These are phyloP conservation scores for Anolis sagrei DNA, from an alignment of 2,113 vertebrate genomes.

Conservation along the genomic window DNA sequence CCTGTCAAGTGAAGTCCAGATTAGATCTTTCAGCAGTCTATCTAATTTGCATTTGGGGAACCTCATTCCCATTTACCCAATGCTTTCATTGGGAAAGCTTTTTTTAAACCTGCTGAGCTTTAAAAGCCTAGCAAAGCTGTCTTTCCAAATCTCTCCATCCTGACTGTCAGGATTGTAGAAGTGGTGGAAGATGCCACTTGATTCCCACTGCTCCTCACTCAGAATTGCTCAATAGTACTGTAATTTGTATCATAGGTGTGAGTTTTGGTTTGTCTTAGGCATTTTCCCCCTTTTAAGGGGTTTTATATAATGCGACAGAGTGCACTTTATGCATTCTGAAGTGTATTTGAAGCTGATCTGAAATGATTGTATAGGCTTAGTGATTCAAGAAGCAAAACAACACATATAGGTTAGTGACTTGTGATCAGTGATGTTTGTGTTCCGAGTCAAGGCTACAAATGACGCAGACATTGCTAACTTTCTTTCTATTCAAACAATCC, in stretches of 20 bases:
- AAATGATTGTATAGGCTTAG: constrained; percentile 20
- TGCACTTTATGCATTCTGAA: constrained; percentile 39
- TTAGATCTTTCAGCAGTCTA: too few relatives aligned
- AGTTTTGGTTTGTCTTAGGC: constrained; percentile 29
- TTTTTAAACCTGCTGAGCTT: not conserved
- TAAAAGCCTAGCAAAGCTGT: not conserved
- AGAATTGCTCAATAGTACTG: constrained; percentile 16
- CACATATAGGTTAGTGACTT: constrained; percentile 1
- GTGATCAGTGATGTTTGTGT: constrained; percentile 1
- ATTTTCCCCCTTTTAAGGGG: not conserved
- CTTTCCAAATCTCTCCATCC: not conserved
- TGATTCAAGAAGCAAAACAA: constrained; percentile 49
- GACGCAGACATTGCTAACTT: not conserved
- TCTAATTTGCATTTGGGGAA: too few relatives aligned
- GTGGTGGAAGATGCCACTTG: not conserved
- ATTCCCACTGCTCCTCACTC: not conserved
- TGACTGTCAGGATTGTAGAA: not conserved
- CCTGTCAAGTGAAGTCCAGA: not conserved
- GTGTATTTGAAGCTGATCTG: constrained; percentile 36
- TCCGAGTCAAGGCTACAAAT: constrained; percentile 31
- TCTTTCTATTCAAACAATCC: not conserved
- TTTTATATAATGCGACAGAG: constrained; percentile 52
- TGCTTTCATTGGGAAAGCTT: not conserved
- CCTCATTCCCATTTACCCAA: not conserved
- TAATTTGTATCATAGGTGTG: constrained; percentile 46